Percentiles rank a stretch among this genome's conserved stretches.
These are phyloP conservation scores for Zonitis immaculata DNA, from an alignment of 2,888 invertebrate genomes.

Conservation along the genomic window DNA sequence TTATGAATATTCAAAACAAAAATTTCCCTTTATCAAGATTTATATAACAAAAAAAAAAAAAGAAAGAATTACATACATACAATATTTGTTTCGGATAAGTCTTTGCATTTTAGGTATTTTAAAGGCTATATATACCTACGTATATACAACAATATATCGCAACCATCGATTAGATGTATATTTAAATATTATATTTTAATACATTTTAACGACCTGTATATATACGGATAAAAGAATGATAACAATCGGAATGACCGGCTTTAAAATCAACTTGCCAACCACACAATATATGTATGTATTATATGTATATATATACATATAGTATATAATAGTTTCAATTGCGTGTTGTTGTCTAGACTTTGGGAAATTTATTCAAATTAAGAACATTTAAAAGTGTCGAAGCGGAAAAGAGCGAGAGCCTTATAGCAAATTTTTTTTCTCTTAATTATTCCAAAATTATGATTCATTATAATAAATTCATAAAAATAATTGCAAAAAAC, in stretches of 20 bases:
- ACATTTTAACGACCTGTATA: no score
- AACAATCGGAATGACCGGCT: not conserved
- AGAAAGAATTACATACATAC: no score
- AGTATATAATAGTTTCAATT: no score
- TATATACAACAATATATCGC: not conserved
- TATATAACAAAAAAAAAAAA: no score
- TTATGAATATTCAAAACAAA: not conserved
- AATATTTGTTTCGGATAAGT: not conserved
- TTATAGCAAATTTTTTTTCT: no score
- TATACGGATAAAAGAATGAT: not conserved
- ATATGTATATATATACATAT: no score
- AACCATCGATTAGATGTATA: no score
- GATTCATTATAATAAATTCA: no score
- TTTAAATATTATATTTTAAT: no score
- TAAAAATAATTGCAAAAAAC: no score
- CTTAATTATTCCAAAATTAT: not conserved
- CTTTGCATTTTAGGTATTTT: not conserved
- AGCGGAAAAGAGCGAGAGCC: not conserved
- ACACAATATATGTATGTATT: no score
- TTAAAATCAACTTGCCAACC: not conserved
- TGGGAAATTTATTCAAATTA: conserved; percentile 11
- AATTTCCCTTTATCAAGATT: not conserved
- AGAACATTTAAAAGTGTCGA: conserved; percentile 4
- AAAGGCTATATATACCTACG: not conserved
- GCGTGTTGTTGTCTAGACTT: conserved; percentile 6